Percentiles rank a stretch among this genome's conserved stretches.
These are phyloP conservation scores for Synaphobranchus kaupii DNA, from an alignment of 2,797 vertebrate species.

Conservation along the genomic window DNA sequence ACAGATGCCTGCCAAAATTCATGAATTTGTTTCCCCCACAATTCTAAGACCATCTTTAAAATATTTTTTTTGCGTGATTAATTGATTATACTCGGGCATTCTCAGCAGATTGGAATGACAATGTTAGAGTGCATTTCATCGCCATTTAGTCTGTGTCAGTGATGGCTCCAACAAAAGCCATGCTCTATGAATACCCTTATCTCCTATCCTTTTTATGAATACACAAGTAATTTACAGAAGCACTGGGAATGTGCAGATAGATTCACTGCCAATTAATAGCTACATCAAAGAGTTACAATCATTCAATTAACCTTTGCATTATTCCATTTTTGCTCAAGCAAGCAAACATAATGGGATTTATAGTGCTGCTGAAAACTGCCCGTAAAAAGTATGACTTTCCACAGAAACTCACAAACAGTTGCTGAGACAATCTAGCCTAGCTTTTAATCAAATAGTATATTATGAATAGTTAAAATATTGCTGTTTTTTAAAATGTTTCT, in stretches of 20 bases:
- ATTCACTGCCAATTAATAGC: constrained; percentile 25
- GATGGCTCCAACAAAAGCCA: constrained; percentile 17
- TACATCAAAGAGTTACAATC: constrained; percentile 19
- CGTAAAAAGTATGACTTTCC: not conserved
- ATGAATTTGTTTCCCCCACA: not conserved
- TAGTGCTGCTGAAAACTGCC: not conserved
- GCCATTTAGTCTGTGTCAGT: constrained; percentile 21
- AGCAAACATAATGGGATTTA: constrained; percentile 4
- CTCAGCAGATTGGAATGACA: not conserved
- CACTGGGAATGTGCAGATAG: not conserved
- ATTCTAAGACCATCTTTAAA: not conserved
- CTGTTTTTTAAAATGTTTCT: no score
- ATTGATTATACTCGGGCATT: not conserved
- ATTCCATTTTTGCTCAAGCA: constrained; percentile 22
- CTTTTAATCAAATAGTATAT: no score
- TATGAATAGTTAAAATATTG: no score
- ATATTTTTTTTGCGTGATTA: not conserved
- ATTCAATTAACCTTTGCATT: constrained; percentile 30
- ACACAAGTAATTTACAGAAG: not conserved
- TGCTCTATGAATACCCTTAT: constrained; percentile 17
- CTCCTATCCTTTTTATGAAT: constrained; percentile 5
- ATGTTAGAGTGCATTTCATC: constrained; percentile 23
- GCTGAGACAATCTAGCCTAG: no score
- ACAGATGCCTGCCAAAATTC: not conserved
- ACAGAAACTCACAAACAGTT: not conserved